Conservation (phyloP, 2,113 vertebrate genomes). For the Australoheros scitulus region DNA sequence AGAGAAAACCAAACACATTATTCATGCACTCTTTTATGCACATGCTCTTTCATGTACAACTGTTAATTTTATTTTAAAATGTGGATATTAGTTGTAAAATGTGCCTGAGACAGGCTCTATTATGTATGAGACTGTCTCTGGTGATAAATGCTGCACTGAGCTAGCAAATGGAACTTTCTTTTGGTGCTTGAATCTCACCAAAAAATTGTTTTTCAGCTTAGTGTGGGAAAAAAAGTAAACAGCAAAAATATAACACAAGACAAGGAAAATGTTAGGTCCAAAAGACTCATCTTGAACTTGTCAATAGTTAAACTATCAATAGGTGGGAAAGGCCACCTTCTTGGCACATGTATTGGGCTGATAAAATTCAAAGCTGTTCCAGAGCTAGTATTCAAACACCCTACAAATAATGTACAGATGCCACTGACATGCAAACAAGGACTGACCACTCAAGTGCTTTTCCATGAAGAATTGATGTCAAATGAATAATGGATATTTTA, state of each 20-base stretch:
- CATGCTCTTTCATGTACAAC: too few relatives aligned
- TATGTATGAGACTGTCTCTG: too few relatives aligned
- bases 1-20: too few relatives aligned
- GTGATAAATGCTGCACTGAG: neutral
- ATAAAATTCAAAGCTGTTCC: neutral
- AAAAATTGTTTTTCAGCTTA: neutral
- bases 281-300: neutral
- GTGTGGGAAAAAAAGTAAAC: neutral
- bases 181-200: neutral
- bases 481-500: neutral
- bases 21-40: too few relatives aligned
- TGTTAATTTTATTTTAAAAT: too few relatives aligned
- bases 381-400: neutral
- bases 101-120: neutral
- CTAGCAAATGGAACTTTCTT: neutral
- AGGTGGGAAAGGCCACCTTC: neutral
- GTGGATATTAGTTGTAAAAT: too few relatives aligned
- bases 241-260: neutral
- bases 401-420: neutral
- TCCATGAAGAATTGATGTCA: neutral
- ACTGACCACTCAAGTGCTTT: neutral
- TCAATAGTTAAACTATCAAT: neutral
- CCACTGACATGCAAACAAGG: neutral
- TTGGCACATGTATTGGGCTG: neutral
- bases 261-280: neutral